Percentiles rank a stretch among this genome's conserved stretches.
Evolutionary conservation across 2,888 invertebrate genomes (phyloP).

Genomic region (Neelides folsomi): DNA sequence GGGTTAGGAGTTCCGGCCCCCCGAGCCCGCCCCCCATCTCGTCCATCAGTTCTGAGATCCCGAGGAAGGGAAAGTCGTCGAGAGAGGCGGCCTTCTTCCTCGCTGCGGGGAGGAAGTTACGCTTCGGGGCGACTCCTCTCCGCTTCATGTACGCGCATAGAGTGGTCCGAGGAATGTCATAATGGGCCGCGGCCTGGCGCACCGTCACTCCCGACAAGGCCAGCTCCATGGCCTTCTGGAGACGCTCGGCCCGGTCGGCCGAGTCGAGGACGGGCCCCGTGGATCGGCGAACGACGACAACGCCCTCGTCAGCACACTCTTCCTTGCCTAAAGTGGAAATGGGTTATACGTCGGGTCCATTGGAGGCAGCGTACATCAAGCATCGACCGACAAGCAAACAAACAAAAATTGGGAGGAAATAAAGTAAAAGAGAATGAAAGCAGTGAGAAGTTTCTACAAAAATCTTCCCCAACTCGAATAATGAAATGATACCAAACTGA

Average conservation of each 20-base stretch:
- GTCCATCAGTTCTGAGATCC: constrained; percentile 30
- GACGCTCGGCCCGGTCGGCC: constrained; percentile 27
- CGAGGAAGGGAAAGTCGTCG: constrained; percentile 22
- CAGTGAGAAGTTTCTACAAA: too few relatives aligned
- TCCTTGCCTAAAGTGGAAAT: too few relatives aligned
- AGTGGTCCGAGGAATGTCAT: constrained; percentile 48
- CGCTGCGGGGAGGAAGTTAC: too few relatives aligned
- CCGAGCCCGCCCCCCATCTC: constrained; percentile 24
- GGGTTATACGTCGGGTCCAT: too few relatives aligned
- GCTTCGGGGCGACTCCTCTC: constrained; percentile 34
- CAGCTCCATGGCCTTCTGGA: constrained; percentile 30
- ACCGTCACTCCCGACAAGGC: constrained; percentile 45
- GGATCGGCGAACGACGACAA: constrained; percentile 1
- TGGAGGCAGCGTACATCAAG: too few relatives aligned
- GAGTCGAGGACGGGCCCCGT: constrained; percentile 13
- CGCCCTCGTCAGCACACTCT: too few relatives aligned
- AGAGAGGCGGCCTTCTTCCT: constrained; percentile 5
- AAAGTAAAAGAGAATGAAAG: too few relatives aligned
- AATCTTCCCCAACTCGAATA: too few relatives aligned
- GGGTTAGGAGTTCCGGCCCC: constrained; percentile 6
- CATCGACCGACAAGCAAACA: too few relatives aligned
- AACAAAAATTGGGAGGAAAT: too few relatives aligned
- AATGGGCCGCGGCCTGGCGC: constrained; percentile 49
- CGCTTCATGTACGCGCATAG: constrained; percentile 51
- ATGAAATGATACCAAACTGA: too few relatives aligned